A percentile compares a stretch with the other conserved stretches of the same genome.
phyloP scores from a whole-genome alignment of 2,797 vertebrate genomes.

The Huso huso region DNA sequence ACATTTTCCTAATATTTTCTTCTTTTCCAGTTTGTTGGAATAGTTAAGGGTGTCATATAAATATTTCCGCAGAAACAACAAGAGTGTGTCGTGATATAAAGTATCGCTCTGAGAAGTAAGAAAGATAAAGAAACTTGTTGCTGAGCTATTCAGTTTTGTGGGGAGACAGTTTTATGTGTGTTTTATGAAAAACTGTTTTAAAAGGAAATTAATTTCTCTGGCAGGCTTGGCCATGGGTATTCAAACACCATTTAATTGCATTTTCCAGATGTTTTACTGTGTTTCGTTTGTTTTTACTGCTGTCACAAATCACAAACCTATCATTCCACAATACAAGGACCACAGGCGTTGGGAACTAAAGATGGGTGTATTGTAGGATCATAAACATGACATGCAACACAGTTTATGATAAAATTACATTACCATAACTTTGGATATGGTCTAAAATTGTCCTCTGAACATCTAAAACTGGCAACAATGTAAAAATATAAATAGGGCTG shows the following conservation, averaged over 20 bases:
- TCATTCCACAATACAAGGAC: background rate
- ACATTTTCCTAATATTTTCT: too few species aligned
- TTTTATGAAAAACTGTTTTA: background rate
- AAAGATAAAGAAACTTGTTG: too few species aligned
- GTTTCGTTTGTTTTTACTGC: background rate
- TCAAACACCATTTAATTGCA: background rate
- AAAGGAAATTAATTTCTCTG: background rate
- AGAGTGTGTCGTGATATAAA: too few species aligned
- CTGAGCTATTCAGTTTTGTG: too few species aligned
- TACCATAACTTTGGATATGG: background rate
- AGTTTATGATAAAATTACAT: conserved; percentile 3
- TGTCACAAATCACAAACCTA: background rate
- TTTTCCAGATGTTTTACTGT: background rate
- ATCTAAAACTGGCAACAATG: background rate
- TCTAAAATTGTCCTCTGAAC: background rate
- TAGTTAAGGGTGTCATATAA: too few species aligned
- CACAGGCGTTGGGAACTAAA: background rate
- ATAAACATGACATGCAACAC: conserved; percentile 2
- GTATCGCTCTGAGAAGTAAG: too few species aligned
- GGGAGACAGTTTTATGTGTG: background rate
- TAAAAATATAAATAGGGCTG: background rate
- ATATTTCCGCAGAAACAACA: too few species aligned
- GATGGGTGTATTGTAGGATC: background rate
- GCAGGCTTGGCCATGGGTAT: background rate
- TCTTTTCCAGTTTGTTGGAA: too few species aligned